Conservation (phyloP, 1,140 invertebrate genomes). For the Drosophila triauraria region DNA sequence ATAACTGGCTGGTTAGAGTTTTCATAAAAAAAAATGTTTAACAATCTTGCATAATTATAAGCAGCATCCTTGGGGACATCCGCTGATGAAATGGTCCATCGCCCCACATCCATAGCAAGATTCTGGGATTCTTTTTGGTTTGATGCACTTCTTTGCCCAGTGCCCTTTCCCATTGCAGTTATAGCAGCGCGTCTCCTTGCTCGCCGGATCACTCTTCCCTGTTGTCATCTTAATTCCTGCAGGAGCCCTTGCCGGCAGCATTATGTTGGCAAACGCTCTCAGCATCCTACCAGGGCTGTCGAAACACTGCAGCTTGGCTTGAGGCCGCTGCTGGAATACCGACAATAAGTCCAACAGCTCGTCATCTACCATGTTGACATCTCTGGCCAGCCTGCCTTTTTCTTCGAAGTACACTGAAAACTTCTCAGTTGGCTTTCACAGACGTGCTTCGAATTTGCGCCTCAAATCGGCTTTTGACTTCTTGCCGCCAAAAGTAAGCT, state of each 20-base stretch:
- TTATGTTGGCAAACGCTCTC: conserved; percentile 1
- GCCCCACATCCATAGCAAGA: not conserved
- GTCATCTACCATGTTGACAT: not conserved
- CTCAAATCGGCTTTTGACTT: not conserved
- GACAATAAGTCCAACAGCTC: not conserved
- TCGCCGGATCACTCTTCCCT: not conserved
- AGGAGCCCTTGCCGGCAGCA: not conserved
- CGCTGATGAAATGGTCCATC: not conserved
- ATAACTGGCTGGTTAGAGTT: not conserved
- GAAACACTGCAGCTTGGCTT: not conserved
- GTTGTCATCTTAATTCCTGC: not conserved
- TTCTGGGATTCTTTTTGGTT: not conserved
- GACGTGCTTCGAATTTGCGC: not conserved
- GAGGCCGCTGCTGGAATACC: not conserved
- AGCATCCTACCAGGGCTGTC: not conserved
- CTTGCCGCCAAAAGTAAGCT: not conserved
- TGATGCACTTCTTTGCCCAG: not conserved
- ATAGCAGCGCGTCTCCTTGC: not conserved
- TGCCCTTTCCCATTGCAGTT: conserved; percentile 4
- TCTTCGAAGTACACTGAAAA: not conserved
- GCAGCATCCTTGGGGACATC: not conserved
- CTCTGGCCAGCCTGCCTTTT: not conserved
- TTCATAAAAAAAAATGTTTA: not conserved
- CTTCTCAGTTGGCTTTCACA: not conserved
- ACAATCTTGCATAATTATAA: not conserved